Base-by-base conservation (phyloP, 2,113 vertebrate species). In the Cyanoliseus patagonus region DNA sequence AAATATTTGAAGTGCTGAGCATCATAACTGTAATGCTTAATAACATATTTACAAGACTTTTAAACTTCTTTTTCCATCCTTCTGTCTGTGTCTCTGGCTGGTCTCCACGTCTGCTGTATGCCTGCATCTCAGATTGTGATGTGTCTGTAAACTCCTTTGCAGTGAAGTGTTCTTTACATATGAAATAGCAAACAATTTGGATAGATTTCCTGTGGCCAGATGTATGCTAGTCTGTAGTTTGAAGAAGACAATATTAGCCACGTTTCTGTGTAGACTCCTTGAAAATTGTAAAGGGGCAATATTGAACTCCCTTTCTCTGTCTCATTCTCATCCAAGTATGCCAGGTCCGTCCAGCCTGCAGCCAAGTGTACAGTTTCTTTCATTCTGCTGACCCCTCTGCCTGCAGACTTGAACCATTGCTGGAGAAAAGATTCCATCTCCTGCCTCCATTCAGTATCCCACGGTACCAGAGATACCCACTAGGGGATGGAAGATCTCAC, bases 361-460 rank as follows among this genome's bases (percentile, higher is more conserved):
- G 96, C 92, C 98, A 98, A 52, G 97, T 98, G 53, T 98, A 98
- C 96, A 98, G 98, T 84, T 98, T 98, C 94, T 98, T 98, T 96
- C 98, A 98, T 74, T 98, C 98, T 20, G 98, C 98, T 16, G 98
- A 98, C 86, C 98, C 98, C 19, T 98, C 98, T 9, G 98, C 98
- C 55, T 98, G 98, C 14, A 87, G 98, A 76, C 97, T 98, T 6
- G 98, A 98, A 86, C 98, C 98, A 1, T 64, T 98, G 47, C 75
- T 98, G 96, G 98, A 98, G 95, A 98, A 97, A 92, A 97, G 87
- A 52, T 98, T 98, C 96, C 98, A 98, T 81, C 97, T 98, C 76
- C 94, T 98, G 95, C 97, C 98, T 27, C 98, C 98, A 0, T 98
- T 98, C 96, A 97, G 95, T 9, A 98, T 98, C 74, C 98, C 98